These are phyloP conservation scores for Xiphophorus couchianus DNA, from an alignment of 2,113 vertebrate genomes.

Conservation along the genomic window DNA sequence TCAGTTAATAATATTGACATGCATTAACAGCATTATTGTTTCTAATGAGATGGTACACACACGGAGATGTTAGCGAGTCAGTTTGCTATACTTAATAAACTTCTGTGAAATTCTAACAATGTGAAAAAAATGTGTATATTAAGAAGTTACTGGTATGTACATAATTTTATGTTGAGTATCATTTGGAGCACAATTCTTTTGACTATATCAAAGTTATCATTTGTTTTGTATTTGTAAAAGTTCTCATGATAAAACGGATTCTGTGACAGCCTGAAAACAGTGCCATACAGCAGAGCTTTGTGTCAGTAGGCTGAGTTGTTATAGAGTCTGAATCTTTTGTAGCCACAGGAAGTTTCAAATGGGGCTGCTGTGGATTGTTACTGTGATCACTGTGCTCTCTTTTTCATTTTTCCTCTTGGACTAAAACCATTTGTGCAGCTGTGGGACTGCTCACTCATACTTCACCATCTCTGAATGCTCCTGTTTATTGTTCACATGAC, in stretches of 20 bases:
- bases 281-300: slow-evolving; percentile 70
- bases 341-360: slow-evolving; percentile 35
- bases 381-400: neutral
- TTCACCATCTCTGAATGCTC: slow-evolving; percentile 15
- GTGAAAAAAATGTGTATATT: slow-evolving; percentile 55
- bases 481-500: slow-evolving; percentile 32
- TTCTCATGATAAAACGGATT: slow-evolving; percentile 53
- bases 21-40: slow-evolving; percentile 46
- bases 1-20: slow-evolving; percentile 32
- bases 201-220: slow-evolving; percentile 43
- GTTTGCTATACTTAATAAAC: slow-evolving; percentile 72
- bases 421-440: too few species aligned
- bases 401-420: neutral
- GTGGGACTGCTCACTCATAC: too few species aligned
- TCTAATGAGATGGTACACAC: slow-evolving; percentile 62
- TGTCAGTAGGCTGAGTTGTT: slow-evolving; percentile 21
- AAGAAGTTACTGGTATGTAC: slow-evolving; percentile 61
- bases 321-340: slow-evolving; percentile 20
- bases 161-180: slow-evolving; percentile 61
- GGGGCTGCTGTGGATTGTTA: slow-evolving; percentile 13
- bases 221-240: slow-evolving; percentile 59
- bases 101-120: slow-evolving; percentile 66
- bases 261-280: slow-evolving; percentile 52
- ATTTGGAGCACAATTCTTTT: slow-evolving; percentile 64
- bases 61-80: slow-evolving; percentile 48